Evolutionary conservation across 2,113 vertebrate species (phyloP).

Genomic region (Psittacula cyanocephala): DNA sequence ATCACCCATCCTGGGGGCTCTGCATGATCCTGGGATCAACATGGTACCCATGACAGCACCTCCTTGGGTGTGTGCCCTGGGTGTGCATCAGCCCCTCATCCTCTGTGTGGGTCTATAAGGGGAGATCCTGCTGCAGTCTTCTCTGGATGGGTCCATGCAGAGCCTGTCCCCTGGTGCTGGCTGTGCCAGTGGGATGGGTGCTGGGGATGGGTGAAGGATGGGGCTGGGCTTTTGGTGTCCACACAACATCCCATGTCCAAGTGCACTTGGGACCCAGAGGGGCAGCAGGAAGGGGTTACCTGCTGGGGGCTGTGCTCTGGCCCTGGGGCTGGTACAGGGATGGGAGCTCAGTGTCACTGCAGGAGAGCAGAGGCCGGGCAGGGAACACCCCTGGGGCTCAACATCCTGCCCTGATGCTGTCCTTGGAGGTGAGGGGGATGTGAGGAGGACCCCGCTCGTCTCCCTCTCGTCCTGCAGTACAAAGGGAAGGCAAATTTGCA

Average conservation of each 20-base stretch:
- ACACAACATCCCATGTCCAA: neutral
- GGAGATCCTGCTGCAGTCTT: fast-evolving
- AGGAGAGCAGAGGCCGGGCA: neutral
- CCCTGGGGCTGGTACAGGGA: neutral
- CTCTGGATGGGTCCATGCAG: fast-evolving
- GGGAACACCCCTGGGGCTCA: neutral
- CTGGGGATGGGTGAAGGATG: neutral
- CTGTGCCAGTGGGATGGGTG: neutral
- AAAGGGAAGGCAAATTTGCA: slow-evolving; percentile 95
- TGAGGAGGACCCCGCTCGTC: neutral
- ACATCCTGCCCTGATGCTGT: fast-evolving
- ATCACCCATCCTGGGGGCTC: neutral
- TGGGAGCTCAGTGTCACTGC: neutral
- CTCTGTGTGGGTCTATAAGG: neutral
- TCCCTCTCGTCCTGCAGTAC: slow-evolving; percentile 74
- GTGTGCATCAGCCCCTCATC: neutral
- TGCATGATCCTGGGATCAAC: neutral
- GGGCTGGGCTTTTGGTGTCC: neutral
- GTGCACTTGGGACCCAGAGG: neutral
- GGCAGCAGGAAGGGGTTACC: neutral
- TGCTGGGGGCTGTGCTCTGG: neutral
- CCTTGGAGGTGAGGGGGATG: neutral
- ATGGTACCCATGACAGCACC: fast-evolving
- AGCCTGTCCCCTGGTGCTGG: neutral
- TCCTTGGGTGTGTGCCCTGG: neutral